Evolutionary conservation across 2,113 vertebrate genomes (phyloP), one percentile per base, ranked within the genome.

Genomic region (Xiphophorus couchianus): DNA sequence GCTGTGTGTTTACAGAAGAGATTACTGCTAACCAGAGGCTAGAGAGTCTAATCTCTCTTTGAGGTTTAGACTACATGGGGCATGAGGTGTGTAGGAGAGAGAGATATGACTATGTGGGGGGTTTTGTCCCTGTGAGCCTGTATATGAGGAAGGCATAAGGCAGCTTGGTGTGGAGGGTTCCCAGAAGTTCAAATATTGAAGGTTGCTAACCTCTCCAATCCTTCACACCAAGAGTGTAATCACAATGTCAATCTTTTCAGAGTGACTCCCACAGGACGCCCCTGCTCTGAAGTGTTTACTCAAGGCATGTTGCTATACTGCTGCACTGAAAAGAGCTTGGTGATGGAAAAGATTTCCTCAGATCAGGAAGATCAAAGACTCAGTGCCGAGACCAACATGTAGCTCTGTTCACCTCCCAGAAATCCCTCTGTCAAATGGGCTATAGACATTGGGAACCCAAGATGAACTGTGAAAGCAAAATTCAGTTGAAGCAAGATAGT

Each of bases 151-250:
- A 77, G 86, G 86, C 77, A 89, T 93, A 89, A 90, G 68, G 73
- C 58, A 51, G 67, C 8, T 25, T 71, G 77, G 77, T 80, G 84
- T 76, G 70, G 76, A 80, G 81, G 76, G 89, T 79, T 89, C 74
- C 66, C 39, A 69, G 80, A 89, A 88, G 87, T 90, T 92, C 91
- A 94, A 94, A 94, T 93, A 94, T 92, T 93, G 88, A 90, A 81
- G 78, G 85, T 89, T 86, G 84, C 78, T 90, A 89, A 92, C 92
- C 93, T 86, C 80, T 80, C 73, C 81, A 86, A 84, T 89, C 88
- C 88, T 86, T 92, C 89, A 80, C 89, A 88, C 91, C 80, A 74
- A 87, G 85, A 91, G 90, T 86, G 83, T 91, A 93, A 93, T 93
- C 92, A 91, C 87, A 90, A 78, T 91, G 88, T 93, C 91, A 90